Base-by-base conservation (phyloP, 1,140 invertebrate species). In the Galleria mellonella region DNA sequence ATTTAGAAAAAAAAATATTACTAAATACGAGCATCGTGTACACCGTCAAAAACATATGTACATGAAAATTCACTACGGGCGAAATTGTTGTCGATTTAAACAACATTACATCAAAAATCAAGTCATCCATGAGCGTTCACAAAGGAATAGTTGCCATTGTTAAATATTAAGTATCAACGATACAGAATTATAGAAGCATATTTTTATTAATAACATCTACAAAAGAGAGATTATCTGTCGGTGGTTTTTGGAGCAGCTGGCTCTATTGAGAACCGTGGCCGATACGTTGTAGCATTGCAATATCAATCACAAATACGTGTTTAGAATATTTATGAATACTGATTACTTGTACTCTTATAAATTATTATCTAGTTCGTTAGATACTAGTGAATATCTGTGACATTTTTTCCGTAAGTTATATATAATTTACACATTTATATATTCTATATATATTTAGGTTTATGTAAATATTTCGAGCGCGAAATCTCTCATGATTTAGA, bases 141-240 rank as follows among this genome's bases (percentile, higher is more conserved):
- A 78, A 83, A 73, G 47, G 66, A 58, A 52, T 38, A 49, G 40
- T 43, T 43, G 50, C 63, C 65, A 75, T 83, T 81, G 79, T 78
- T 70, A 62, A 62, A 64, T 23, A 23, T 62, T 73, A 70, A 73
- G 64, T 69, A 74, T 52, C 57, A 59, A 55, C 75, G 72, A 72
- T 75, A 70, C 68, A 71, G 62, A 61, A 66, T 72, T 72, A 78
- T 75, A 55, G 59, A 70, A 49, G 53, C 73, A 83, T 83, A 83
- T 83, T 83, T 82, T 83, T 83, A 83, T 83, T 83, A 83, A 83
- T 83, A 81, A 73, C 65, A 48, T 55, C 55, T 62, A 83, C 79
- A 83, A 83, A 69, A 64, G 73, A 63, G 62, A 73, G 76, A 83
- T 83, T 83, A 83, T 77, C 74, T 72, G 68, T 67, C 61, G 43